phyloP scores from a whole-genome alignment of 1,140 invertebrate species.

The Protaetia brevitarsis region DNA sequence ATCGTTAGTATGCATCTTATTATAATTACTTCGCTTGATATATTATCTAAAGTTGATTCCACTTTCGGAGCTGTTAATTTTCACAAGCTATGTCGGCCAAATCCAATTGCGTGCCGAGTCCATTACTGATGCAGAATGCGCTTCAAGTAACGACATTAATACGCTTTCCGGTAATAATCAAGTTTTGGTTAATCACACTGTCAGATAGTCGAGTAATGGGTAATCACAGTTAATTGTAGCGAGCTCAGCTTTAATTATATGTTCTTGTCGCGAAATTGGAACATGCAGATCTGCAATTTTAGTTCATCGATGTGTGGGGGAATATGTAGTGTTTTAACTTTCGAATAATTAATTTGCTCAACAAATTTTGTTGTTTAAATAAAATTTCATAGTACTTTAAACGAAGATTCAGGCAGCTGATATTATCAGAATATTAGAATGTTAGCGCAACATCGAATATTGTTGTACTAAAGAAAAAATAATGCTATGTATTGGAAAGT shows the following conservation, averaged over 20 bases:
- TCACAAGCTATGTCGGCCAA: conserved; percentile 3
- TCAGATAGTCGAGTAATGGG: conserved; percentile 16
- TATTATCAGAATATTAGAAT: too few species aligned
- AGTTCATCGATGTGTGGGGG: background rate
- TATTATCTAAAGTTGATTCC: background rate
- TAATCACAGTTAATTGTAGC: conserved; percentile 20
- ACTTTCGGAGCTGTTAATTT: conserved; percentile 12
- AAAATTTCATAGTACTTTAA: too few species aligned
- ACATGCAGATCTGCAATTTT: background rate
- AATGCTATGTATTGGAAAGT: too few species aligned
- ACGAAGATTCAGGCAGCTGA: too few species aligned
- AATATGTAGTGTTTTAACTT: too few species aligned
- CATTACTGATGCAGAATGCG: conserved; percentile 13
- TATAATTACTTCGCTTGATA: background rate
- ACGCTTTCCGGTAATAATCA: conserved; percentile 21
- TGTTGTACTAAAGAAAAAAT: too few species aligned
- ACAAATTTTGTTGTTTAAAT: too few species aligned
- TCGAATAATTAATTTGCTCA: too few species aligned
- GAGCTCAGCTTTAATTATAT: background rate
- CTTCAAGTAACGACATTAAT: conserved; percentile 22
- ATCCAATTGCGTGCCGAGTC: background rate
- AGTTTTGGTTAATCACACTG: conserved; percentile 20
- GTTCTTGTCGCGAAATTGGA: background rate
- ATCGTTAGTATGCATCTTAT: background rate
- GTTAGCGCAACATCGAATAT: too few species aligned